Conservation (phyloP, 2,888 invertebrate species). For the Syritta pipiens region DNA sequence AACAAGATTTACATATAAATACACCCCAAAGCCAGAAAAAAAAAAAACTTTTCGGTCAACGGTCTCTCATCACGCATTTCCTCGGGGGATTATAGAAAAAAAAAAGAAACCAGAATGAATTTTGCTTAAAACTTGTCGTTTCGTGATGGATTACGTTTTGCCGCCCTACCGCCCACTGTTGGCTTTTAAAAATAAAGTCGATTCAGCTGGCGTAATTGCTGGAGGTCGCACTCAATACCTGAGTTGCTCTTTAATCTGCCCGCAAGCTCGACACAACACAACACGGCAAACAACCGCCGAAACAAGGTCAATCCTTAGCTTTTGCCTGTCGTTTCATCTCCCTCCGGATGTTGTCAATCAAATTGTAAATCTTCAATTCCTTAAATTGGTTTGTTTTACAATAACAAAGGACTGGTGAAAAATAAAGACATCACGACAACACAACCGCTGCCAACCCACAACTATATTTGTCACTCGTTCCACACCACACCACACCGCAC, state of each 20-base stretch:
- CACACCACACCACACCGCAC: too few species aligned
- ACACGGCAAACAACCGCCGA: neutral
- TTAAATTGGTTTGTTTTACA: slow-evolving; percentile 21
- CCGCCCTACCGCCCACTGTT: neutral
- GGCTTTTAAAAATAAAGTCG: neutral
- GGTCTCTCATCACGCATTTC: neutral
- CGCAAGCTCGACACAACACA: neutral
- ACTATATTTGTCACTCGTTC: neutral
- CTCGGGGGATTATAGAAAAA: neutral
- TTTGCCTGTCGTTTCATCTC: neutral
- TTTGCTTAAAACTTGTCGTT: neutral
- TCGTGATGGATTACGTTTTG: slow-evolving; percentile 8
- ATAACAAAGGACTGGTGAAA: slow-evolving; percentile 2
- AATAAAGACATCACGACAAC: too few species aligned
- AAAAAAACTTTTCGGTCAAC: slow-evolving; percentile 1
- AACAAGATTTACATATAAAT: neutral
- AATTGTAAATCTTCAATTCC: slow-evolving; percentile 21
- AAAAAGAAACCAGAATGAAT: too few species aligned
- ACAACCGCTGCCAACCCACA: neutral
- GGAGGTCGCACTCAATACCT: neutral
- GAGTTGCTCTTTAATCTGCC: neutral
- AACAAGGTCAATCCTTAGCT: neutral
- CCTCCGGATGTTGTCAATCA: slow-evolving; percentile 22
- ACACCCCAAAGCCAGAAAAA: neutral
- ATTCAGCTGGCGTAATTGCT: neutral